A percentile compares a stretch with the other conserved stretches of the same genome.
phyloP scores from a whole-genome alignment of 1,140 invertebrate genomes.

The Magallana ariakensis region DNA sequence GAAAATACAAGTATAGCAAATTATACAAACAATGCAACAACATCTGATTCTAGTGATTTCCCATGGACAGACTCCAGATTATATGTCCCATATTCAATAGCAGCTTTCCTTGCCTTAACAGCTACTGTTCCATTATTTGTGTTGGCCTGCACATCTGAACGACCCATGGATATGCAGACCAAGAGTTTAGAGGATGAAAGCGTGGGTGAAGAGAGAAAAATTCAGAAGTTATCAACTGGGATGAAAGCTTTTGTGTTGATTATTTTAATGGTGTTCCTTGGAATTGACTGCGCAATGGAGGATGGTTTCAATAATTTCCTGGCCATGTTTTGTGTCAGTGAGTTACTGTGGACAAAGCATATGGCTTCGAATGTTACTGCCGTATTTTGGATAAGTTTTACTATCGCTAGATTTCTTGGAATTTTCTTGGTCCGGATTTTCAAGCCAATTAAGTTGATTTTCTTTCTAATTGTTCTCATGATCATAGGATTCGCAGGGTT shows the following conservation, averaged over 20 bases:
- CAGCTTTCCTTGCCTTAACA: not conserved
- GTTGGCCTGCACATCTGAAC: not conserved
- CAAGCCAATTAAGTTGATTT: not conserved
- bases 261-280: constrained; percentile 44
- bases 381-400: constrained; percentile 60
- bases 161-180: not conserved
- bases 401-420: constrained; percentile 53
- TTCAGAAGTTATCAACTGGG: constrained; percentile 1
- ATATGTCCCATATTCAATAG: constrained; percentile 18
- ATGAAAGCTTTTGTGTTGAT: constrained; percentile 36
- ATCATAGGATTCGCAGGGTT: not conserved
- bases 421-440: constrained; percentile 55
- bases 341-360: constrained; percentile 60
- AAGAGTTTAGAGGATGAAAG: constrained; percentile 33
- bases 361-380: constrained; percentile 53
- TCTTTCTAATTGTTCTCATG: constrained; percentile 2
- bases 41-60: not conserved
- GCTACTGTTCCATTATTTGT: constrained; percentile 15
- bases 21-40: not conserved
- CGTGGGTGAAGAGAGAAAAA: constrained; percentile 1
- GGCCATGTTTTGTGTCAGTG: constrained; percentile 58
- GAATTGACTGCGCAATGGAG: constrained; percentile 61
- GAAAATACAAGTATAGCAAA: not conserved
- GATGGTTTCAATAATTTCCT: constrained; percentile 59
- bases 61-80: not conserved